phyloP scores from a whole-genome alignment of 2,797 vertebrate genomes.

The Malurus splendens region DNA sequence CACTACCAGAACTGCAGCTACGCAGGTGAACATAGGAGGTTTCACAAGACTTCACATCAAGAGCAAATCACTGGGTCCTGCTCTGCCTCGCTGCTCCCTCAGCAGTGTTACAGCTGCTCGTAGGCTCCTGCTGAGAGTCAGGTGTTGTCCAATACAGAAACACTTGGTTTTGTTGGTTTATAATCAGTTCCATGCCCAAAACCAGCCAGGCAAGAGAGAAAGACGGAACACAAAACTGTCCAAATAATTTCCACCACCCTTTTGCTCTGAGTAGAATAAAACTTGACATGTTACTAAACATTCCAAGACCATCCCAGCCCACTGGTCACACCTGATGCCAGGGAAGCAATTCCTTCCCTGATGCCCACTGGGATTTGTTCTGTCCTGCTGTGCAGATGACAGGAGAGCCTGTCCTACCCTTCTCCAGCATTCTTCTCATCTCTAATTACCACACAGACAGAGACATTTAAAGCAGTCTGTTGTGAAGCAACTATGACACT shows the following conservation, averaged over 20 bases:
- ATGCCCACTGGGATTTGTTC: accelerated
- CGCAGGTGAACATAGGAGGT: neutral
- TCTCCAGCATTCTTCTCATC: neutral
- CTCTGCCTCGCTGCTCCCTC: neutral
- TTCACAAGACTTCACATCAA: neutral
- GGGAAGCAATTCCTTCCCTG: neutral
- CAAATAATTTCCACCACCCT: neutral
- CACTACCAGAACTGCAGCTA: neutral
- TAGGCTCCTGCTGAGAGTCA: neutral
- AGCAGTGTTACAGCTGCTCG: accelerated
- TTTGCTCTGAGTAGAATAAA: neutral
- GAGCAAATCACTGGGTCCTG: neutral
- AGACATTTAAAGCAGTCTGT: neutral
- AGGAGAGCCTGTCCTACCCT: neutral
- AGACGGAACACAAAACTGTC: neutral
- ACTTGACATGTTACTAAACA: accelerated
- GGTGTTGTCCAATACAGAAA: neutral
- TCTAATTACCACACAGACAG: neutral
- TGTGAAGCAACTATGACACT: slow-evolving; percentile 25
- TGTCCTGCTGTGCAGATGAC: neutral
- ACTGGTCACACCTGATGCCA: neutral
- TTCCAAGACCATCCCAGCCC: accelerated
- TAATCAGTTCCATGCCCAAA: neutral
- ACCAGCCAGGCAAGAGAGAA: neutral
- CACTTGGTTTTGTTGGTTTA: accelerated